Base-by-base conservation (phyloP, 2,113 vertebrate genomes). In the Trogon surrucura region DNA sequence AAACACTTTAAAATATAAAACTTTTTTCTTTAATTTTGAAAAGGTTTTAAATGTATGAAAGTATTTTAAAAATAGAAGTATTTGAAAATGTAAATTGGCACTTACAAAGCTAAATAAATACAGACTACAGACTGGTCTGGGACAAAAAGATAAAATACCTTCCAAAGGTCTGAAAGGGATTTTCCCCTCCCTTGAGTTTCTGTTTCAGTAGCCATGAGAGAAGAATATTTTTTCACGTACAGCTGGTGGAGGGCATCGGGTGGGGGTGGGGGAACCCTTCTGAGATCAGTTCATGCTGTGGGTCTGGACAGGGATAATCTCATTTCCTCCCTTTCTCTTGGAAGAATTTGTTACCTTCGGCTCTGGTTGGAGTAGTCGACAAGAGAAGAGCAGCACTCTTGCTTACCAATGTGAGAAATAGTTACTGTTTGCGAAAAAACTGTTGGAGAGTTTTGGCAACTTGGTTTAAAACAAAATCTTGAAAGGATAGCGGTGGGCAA, bases 191-290 rank as follows among this genome's bases (percentile, higher is more conserved):
- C n/a, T 60, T 67, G 51, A 69, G 25, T 78, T 90, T 83, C 85
- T 86, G 45, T 89, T 91, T 85, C 87, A 45, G 81, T 89, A 89
- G 91, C 91, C 89, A 91, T 85, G 67, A 90, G 57, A 80, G 79
- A 71, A 45, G 81, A 92, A 74, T 93, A 93, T 93, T 90, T 87
- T 84, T 93, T 83, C 93, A 95, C 47, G 60, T 96, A 91, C 85
- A 79, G 67, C 81, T 65, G 83, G 73, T 47, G 73, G 73, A 94
- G 65, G n/a, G 61, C 61, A 41, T 53, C n/a, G 77, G 18, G 38
- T 87, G 85, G 92, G 92, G 88, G 62, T 50, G 74, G 85, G 84
- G 94, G 18, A 92, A 12, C n/a, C 80, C 44, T 88, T 48, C 82
- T 56, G 64, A 92, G 74, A 71, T 78, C 30, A 1, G 48, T 72